Base-by-base conservation (phyloP, 2,797 vertebrate species). In the Petrocephalus sullivani region DNA sequence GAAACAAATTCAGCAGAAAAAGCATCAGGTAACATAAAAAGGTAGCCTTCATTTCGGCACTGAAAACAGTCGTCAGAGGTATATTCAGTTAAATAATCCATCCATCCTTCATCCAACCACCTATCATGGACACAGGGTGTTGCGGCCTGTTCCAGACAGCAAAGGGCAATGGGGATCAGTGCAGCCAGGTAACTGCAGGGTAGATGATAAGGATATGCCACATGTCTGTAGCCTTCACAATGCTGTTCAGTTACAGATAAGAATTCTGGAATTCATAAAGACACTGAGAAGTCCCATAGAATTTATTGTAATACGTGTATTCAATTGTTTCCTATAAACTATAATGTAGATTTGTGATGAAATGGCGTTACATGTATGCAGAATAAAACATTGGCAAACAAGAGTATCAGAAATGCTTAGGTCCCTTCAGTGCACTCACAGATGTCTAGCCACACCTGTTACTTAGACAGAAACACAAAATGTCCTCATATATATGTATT, bases 391-490 rank as follows among this genome's bases (percentile, higher is more conserved):
- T 92, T 90, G 92, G 91, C 91, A 92, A 91, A 90, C 91, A 89
- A 57, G 84, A 91, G 87, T 93, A 94, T 94, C 93, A 93, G 89
- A 93, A 92, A 88, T 85, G 91, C 90, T 94, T 93, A 92, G 49
- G 90, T 28, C 93, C 91, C 89, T 92, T 92, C 92, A 90, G 84
- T 67, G 85, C 49, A 33, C 84, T 56, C 88, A 64, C 88, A 87
- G 85, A 89, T 89, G 87, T 90, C 88, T n/a, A 90, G 88, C 93
- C 91, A 91, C 90, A 87, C 93, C 90, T 90, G 92, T 85, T 93
- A 92, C 92, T 93, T 84, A 88, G 90, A 91, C 92, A 92, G 89
- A 91, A 91, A 87, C 91, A 92, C 92, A 93, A 92, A 93, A 90
- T 91, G 81, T 87, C 89, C 88, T 85, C 78, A 10, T 37, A 56